Conservation (phyloP, 2,797 vertebrate genomes). For the Spondyliosoma cantharus region DNA sequence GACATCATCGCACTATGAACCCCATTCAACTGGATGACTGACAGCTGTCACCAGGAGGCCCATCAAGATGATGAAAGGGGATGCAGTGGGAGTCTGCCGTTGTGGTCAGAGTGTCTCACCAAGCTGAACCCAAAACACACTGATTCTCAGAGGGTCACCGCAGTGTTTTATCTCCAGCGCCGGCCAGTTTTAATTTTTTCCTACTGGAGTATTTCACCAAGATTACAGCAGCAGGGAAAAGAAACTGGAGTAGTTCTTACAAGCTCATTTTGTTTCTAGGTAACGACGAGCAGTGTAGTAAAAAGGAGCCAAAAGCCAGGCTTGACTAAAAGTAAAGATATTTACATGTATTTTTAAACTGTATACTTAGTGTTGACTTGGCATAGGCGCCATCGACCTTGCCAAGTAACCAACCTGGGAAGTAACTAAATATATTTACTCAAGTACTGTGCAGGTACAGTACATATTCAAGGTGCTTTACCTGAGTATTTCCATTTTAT, state of each 20-base stretch:
- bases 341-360: no score
- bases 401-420: no score
- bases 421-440: no score
- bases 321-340: no score
- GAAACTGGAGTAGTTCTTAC: background rate
- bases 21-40: constrained; percentile 47
- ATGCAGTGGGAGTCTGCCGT: constrained; percentile 26
- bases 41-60: constrained; percentile 35
- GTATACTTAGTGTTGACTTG: no score
- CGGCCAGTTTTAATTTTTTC: background rate
- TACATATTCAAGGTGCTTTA: no score
- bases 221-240: background rate
- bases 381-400: no score
- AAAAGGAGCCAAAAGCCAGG: no score
- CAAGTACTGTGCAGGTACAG: no score
- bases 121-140: constrained; percentile 26
- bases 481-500: no score
- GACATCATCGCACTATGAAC: constrained; percentile 31
- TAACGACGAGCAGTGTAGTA: background rate
- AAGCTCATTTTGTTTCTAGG: background rate
- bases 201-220: background rate
- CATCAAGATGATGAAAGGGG: constrained; percentile 42
- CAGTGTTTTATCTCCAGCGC: background rate
- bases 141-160: constrained; percentile 23
- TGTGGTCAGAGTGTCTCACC: constrained; percentile 20